Evolutionary conservation across 1,140 invertebrate genomes (phyloP), one percentile per base, ranked within the genome.

Genomic region (Trichonephila clavipes): DNA sequence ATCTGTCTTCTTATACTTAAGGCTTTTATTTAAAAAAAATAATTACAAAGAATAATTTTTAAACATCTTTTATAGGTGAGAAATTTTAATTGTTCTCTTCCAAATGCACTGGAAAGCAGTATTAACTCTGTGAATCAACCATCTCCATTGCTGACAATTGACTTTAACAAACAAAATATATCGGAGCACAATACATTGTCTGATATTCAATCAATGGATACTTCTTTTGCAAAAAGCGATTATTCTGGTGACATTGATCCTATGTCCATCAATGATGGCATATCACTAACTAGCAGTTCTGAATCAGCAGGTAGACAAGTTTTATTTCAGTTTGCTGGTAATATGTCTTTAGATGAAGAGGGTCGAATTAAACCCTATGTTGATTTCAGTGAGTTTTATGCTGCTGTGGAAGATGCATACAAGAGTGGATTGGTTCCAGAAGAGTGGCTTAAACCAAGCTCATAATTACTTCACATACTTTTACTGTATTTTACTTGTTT

Each of bases 71-170:
- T 91, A 40, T 64, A 94, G 94, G 82, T 99, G 77, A 96, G 98
- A 69, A 98, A 98, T 95, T 98, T 99, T 95, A 98, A 98, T 96
- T 98, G 97, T 95, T 97, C 97, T 12, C 95, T 98, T 21, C 97
- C 97, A 2, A 97, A 97, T 94, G 97, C 97, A 21, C 95, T 95
- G 95, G 58, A 95, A 95, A 18, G 91, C 12, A 94, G 85, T 28
- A 24, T 94, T 7, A 94, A 12, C 95, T 94, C 61, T 86, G 94
- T 82, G 94, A 94, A 77, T 94, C 95, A 81, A 94, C 94, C 93
- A n/a, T 34, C 21, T 61, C 18, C 16, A 19, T 12, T 14, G 10
- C 6, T 51, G 14, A 61, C 21, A 40, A 28, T 1, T 85, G 59
- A 77, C 14, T 2, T 51, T 24, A 28, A 2, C 1, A 91, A 66